Evolutionary conservation across 64 coral and sea anemone genomes (phyloP), one percentile per base, ranked within the genome.

Genomic region (Stichodactyla mertensii): DNA sequence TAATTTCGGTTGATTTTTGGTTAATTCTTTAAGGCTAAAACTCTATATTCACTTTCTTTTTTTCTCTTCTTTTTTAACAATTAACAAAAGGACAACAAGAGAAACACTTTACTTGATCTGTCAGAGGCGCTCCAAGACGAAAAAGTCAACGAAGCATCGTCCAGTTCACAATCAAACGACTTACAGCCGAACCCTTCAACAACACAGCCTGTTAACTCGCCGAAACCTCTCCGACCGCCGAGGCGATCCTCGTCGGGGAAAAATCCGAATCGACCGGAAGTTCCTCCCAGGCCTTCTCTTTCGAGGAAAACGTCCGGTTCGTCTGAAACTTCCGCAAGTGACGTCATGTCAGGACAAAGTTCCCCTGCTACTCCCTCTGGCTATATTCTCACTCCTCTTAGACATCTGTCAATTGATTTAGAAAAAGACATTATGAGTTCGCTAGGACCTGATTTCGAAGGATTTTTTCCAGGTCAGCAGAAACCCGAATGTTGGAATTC

Each of bases 391-490:
- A 87, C 90, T 52, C 90, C 90, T 53, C 64, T 91, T 45, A 91
- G 52, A 55, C 90, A 85, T 28, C 57, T 91, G 20, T 87, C 90
- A 45, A 78, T 91, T 18, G 86, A 85, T 27, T 83, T 91, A 51
- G 57, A 87, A 57, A 78, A 64, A 69, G 90, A 91, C 61, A 91
- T 83, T 18, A 55, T 91, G 61, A 85, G 19, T 15, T 87, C 90
- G n/a, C 90, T 91, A 51, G 82, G 82, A 15, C 16, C 64, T 86
- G 89, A 90, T 51, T 71, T 57, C 3, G 62, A 90, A 23, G 83
- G 78, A 52, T 90, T 90, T 86, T 86, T 90, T 15, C 78, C 78
- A 16, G 24, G 16, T 45, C 11, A 18, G n/a, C 57, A 16, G 12
- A 74, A 74, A n/a, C 20, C 69, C 69, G 51, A 81, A 22, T 19